Evolutionary conservation across 2,113 vertebrate species (phyloP).

Genomic region (Apteryx owenii): DNA sequence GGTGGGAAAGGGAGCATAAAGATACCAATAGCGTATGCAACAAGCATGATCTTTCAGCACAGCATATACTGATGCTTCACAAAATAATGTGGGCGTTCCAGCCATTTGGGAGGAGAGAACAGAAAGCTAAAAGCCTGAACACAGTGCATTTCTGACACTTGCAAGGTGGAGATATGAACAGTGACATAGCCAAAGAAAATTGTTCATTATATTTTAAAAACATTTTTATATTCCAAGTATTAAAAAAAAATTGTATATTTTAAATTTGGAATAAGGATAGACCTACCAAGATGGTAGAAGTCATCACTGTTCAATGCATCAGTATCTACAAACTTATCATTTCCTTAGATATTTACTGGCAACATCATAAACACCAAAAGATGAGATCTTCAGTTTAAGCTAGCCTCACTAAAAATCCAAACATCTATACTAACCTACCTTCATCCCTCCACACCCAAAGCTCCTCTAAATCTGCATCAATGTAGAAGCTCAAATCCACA

Average conservation of each 20-base stretch:
- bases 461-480: accelerated
- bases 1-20: background rate
- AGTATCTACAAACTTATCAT: background rate
- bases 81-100: background rate
- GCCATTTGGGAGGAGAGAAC: background rate
- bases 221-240: background rate
- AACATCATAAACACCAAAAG: background rate
- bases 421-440: background rate
- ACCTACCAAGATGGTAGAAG: background rate
- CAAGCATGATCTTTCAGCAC: background rate
- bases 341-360: background rate
- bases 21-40: background rate
- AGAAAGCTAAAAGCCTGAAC: background rate
- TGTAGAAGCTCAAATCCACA: background rate
- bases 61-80: background rate
- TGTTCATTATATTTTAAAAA: background rate
- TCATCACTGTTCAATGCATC: background rate
- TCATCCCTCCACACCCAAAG: background rate
- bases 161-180: background rate
- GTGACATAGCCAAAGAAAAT: background rate
- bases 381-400: background rate
- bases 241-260: background rate
- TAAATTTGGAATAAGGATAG: background rate
- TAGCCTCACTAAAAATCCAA: background rate
- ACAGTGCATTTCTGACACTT: background rate